Percentiles rank a stretch among this genome's conserved stretches.
These are phyloP conservation scores for Hemithea aestivaria DNA, from an alignment of 2,888 invertebrate genomes.

Conservation along the genomic window DNA sequence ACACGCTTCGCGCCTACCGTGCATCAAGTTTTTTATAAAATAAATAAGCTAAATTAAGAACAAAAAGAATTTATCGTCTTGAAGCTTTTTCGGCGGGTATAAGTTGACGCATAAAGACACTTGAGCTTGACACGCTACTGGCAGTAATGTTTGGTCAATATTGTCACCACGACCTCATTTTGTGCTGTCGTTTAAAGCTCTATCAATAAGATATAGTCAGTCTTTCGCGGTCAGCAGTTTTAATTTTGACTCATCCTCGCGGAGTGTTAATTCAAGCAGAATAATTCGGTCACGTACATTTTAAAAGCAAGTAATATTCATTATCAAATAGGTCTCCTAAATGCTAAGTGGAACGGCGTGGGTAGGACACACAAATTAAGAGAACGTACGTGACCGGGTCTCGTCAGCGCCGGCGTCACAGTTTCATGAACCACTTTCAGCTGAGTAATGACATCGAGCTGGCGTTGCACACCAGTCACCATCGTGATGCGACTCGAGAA, in stretches of 20 bases:
- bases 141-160: conserved; percentile 10
- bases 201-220: conserved; percentile 7
- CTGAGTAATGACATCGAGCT: conserved; percentile 51
- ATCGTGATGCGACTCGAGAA: conserved; percentile 12
- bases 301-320: conserved; percentile 19
- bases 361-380: conserved; percentile 42
- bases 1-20: conserved; percentile 46
- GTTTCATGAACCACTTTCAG: conserved; percentile 63
- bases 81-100: not conserved
- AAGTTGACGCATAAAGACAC: conserved; percentile 3
- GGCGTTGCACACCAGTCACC: conserved; percentile 34
- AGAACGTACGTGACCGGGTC: conserved; percentile 56
- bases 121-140: conserved; percentile 8
- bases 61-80: not conserved
- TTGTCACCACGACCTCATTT: conserved; percentile 1
- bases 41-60: conserved; percentile 27
- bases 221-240: conserved; percentile 6
- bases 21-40: conserved; percentile 48
- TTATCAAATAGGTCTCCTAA: conserved; percentile 35
- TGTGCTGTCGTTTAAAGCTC: conserved; percentile 3
- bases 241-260: conserved; percentile 9
- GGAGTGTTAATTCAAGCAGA: conserved; percentile 10
- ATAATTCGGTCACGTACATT: conserved; percentile 17
- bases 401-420: conserved; percentile 56
- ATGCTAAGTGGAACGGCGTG: conserved; percentile 31